These are phyloP conservation scores for Channa maculata DNA, from an alignment of 2,113 vertebrate genomes.

Conservation along the genomic window DNA sequence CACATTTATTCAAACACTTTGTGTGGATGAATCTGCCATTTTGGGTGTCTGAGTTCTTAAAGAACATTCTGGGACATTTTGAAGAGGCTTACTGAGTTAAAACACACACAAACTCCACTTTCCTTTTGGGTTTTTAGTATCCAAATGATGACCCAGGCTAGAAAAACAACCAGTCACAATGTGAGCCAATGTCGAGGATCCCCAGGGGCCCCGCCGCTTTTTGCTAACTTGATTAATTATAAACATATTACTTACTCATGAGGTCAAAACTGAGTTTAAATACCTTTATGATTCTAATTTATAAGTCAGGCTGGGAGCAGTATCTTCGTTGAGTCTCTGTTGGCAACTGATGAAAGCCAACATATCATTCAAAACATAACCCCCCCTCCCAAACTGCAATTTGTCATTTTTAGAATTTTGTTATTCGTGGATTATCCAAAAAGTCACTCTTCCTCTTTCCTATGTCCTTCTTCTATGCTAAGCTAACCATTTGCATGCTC, in stretches of 20 bases:
- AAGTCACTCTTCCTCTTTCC: background rate
- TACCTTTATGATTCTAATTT: no score
- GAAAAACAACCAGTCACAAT: background rate
- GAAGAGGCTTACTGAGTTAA: background rate
- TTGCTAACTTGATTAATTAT: background rate
- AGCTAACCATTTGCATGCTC: background rate
- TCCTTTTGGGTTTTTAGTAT: background rate
- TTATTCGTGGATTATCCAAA: no score
- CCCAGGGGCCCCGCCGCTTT: background rate
- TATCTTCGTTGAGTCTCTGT: no score
- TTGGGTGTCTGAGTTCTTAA: background rate
- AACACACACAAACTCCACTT: background rate
- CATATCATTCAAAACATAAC: no score
- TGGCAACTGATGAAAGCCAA: no score
- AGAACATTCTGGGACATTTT: background rate
- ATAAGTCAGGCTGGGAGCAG: no score
- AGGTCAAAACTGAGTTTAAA: no score
- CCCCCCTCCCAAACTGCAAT: no score
- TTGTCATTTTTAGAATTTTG: no score
- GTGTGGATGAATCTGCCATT: constrained; percentile 17
- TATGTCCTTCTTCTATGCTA: background rate
- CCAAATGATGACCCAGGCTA: background rate
- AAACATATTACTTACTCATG: no score
- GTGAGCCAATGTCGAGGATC: background rate
- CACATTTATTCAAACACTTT: constrained; percentile 39